Conservation (phyloP, 2,888 invertebrate genomes). For the Eupeodes luniger region DNA sequence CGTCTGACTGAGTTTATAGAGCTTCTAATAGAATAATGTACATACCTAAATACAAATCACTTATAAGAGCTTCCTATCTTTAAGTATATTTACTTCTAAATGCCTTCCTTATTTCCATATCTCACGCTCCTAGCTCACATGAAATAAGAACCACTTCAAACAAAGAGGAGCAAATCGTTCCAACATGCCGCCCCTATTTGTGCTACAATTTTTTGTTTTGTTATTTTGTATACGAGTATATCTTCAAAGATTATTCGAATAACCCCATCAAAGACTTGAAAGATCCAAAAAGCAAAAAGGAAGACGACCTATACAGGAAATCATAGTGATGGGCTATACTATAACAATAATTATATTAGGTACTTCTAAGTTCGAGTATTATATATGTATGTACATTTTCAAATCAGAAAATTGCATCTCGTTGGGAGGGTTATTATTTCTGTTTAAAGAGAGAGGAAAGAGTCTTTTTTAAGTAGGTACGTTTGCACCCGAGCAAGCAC, state of each 20-base stretch:
- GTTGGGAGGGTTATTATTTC: constrained; percentile 24
- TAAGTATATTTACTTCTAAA: constrained; percentile 26
- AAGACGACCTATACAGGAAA: constrained; percentile 47
- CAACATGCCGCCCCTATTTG: constrained; percentile 47
- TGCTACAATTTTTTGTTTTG: not conserved
- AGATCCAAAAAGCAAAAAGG: not conserved
- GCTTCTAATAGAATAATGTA: constrained; percentile 13
- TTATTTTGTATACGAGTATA: not conserved
- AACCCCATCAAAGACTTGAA: constrained; percentile 12
- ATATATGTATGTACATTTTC: constrained; percentile 28
- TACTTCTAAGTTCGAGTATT: not conserved
- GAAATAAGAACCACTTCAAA: constrained; percentile 32
- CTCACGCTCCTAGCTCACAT: constrained; percentile 8
- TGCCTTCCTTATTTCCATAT: constrained; percentile 52
- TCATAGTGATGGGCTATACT: constrained; percentile 34
- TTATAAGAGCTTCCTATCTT: constrained; percentile 23
- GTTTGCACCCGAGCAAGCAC: constrained; percentile 52
- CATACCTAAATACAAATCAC: not conserved
- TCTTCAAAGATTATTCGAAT: constrained; percentile 44
- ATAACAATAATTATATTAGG: constrained; percentile 57
- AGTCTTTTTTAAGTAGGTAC: not conserved
- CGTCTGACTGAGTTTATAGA: not conserved
- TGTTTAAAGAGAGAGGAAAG: constrained; percentile 7
- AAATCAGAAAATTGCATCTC: constrained; percentile 73
- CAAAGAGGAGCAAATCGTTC: constrained; percentile 35